Evolutionary conservation across 2,888 invertebrate genomes (phyloP), one percentile per base, ranked within the genome.

Genomic region (Mellilla xanthometata): DNA sequence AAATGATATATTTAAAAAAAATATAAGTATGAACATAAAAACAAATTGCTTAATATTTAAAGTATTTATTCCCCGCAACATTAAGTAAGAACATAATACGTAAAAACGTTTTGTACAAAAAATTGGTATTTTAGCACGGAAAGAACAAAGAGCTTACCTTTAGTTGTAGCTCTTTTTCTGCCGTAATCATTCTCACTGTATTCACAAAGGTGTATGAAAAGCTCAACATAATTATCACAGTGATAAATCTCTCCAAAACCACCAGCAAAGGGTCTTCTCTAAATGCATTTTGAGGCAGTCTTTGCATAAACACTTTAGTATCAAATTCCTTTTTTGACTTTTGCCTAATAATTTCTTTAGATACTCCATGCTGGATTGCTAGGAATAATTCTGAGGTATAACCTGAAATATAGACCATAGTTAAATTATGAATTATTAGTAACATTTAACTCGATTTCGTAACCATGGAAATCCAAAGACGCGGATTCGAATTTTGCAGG

Each of bases 121-220:
- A n/a, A n/a, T n/a, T n/a, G n/a, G n/a, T n/a, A n/a, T n/a, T n/a
- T n/a, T n/a, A n/a, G n/a, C n/a, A n/a, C n/a, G n/a, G n/a, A n/a
- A n/a, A n/a, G n/a, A n/a, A n/a, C n/a, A n/a, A n/a, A n/a, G n/a
- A 27, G 9, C 22, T 54, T 75, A 94, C 95, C 91, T 95, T 95
- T 23, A 95, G 76, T 62, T 94, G 93, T 54, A 92, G 90, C 68
- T 96, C 95, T 70, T 95, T 96, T 68, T 96, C 95, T 24, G 92
- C 91, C 0, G 94, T 93, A 19, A 96, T 91, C 34, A 92, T 92
- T 78, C 94, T 94, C 4, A 95, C 94, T 15, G 94, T 95, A 67
- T 94, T 95, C 9, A 95, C 94, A 55, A 94, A 94, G 0, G 95
- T 93, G 71, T 96, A 95, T 2, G 95, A 93, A 68, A 96, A 96